Conservation (phyloP, 2,888 invertebrate species). For the Ichneumon xanthorius region DNA sequence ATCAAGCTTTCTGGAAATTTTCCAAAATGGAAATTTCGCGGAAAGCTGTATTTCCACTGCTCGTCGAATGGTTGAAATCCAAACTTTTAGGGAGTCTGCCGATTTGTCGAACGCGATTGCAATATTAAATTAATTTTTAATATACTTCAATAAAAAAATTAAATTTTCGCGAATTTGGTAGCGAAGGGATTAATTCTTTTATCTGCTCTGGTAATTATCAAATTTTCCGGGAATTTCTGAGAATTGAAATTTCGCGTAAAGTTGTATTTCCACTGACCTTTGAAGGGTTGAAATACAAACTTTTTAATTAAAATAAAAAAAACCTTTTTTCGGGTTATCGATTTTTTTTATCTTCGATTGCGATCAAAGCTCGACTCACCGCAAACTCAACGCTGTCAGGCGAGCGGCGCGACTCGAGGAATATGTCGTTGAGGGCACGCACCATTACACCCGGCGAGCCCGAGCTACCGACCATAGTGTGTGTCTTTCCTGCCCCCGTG, state of each 20-base stretch:
- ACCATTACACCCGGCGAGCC: slow-evolving; percentile 94
- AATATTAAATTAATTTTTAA: too few species aligned
- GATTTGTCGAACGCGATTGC: too few species aligned
- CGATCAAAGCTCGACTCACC: slow-evolving; percentile 83
- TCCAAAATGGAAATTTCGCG: too few species aligned
- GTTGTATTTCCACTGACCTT: neutral
- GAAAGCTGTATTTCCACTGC: too few species aligned
- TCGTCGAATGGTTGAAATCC: too few species aligned
- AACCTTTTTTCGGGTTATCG: too few species aligned
- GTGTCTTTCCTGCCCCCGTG: slow-evolving; percentile 96
- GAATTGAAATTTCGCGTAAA: neutral
- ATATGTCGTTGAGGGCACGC: slow-evolving; percentile 93
- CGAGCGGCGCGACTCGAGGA: slow-evolving; percentile 86
- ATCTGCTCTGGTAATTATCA: neutral
- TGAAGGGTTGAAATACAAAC: neutral
- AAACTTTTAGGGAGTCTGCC: too few species aligned
- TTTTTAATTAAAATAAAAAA: neutral
- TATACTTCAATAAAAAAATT: too few species aligned
- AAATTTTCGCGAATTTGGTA: neutral
- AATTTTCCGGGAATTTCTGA: neutral
- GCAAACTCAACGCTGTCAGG: slow-evolving; percentile 85
- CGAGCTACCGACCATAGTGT: slow-evolving; percentile 93
- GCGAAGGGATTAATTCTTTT: neutral
- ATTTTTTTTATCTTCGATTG: neutral
- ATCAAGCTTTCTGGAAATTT: too few species aligned